A percentile compares a stretch with the other conserved stretches of the same genome.
phyloP scores from a whole-genome alignment of 2,888 invertebrate genomes.

The Campoletis raptor region DNA sequence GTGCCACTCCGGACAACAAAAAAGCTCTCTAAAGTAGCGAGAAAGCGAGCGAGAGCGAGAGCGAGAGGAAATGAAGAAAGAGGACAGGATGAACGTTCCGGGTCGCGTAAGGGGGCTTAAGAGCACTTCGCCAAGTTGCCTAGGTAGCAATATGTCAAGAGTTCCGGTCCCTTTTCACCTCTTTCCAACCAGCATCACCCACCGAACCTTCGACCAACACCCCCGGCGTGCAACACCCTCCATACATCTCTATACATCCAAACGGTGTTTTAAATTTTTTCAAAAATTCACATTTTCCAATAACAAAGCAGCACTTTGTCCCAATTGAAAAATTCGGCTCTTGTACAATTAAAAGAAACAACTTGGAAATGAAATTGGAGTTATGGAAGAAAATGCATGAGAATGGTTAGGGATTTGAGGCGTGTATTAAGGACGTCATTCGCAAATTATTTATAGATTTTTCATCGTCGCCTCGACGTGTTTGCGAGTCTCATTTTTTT shows the following conservation, averaged over 20 bases:
- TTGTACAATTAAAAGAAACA: neutral
- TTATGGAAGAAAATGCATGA: neutral
- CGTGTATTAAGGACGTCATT: slow-evolving; percentile 13
- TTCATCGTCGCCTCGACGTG: slow-evolving; percentile 15
- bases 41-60: slow-evolving; percentile 17
- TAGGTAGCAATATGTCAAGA: slow-evolving; percentile 84
- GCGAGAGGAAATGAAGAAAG: slow-evolving; percentile 52
- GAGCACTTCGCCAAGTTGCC: slow-evolving; percentile 82
- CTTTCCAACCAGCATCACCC: slow-evolving; percentile 69
- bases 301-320: neutral
- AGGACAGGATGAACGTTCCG: slow-evolving; percentile 56
- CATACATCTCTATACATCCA: slow-evolving; percentile 6
- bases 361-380: neutral
- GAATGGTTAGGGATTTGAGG: neutral
- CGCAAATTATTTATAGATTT: slow-evolving; percentile 27
- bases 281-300: neutral
- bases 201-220: slow-evolving; percentile 48
- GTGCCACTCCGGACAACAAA: slow-evolving; percentile 5
- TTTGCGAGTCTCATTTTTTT: neutral
- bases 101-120: slow-evolving; percentile 74
- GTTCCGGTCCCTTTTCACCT: slow-evolving; percentile 70
- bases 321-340: neutral
- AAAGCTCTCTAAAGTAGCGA: slow-evolving; percentile 24
- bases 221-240: slow-evolving; percentile 34
- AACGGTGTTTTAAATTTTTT: neutral